Conservation (phyloP, 1,140 invertebrate species). For the Coptotermes formosanus region DNA sequence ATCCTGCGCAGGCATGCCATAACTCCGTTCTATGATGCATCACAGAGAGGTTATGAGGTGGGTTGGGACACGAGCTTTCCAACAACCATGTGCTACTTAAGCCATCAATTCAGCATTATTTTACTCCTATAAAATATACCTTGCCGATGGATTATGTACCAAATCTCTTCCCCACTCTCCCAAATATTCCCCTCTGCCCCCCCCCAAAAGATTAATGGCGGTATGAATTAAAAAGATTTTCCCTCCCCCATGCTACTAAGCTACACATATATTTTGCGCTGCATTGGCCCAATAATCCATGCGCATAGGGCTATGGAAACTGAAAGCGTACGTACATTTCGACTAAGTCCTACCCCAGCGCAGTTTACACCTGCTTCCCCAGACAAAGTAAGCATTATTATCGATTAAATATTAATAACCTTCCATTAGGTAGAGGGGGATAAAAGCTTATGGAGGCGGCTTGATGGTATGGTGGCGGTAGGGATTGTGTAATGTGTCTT, state of each 20-base stretch:
- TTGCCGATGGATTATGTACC: constrained; percentile 3
- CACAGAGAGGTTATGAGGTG: neutral
- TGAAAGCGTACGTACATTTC: neutral
- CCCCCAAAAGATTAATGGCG: neutral
- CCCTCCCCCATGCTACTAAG: neutral
- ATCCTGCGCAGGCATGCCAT: neutral
- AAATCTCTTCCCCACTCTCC: neutral
- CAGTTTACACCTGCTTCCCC: neutral
- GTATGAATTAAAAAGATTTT: constrained; percentile 15
- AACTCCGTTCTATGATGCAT: constrained; percentile 15
- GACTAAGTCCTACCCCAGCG: constrained; percentile 9
- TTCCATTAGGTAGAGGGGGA: constrained; percentile 20
- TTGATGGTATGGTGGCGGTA: too few relatives aligned
- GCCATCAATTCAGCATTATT: constrained; percentile 16
- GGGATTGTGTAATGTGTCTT: constrained; percentile 3
- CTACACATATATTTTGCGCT: constrained; percentile 11
- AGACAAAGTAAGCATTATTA: constrained; percentile 26
- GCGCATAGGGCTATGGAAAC: neutral
- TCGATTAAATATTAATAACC: constrained; percentile 28
- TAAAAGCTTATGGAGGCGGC: neutral
- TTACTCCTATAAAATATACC: constrained; percentile 10
- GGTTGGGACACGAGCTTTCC: neutral
- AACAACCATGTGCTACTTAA: neutral
- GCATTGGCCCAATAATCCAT: constrained; percentile 13
- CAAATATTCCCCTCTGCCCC: neutral